Conservation (phyloP, 1,140 invertebrate species). For the Zaprionus gabonicus region DNA sequence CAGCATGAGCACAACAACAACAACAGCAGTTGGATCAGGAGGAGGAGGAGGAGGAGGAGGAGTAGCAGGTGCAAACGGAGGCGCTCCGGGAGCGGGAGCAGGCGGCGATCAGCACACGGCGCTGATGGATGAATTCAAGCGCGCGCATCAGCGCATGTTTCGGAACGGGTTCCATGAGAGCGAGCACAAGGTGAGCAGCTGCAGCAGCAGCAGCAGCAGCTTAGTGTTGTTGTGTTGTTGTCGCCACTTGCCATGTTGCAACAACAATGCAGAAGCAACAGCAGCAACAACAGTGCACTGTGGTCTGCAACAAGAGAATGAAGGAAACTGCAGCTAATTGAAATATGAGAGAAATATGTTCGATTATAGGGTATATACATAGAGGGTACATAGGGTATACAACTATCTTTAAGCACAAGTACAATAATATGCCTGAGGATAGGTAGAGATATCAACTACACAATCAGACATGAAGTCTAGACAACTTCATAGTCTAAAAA, state of each 20-base stretch:
- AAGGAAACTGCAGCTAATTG: not conserved
- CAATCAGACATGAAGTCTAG: no score
- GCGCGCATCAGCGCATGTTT: conserved; percentile 94
- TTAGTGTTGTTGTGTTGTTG: conserved; percentile 17
- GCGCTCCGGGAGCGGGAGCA: conserved; percentile 49
- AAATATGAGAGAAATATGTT: not conserved
- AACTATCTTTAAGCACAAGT: no score
- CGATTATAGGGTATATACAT: no score
- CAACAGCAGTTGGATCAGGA: no score
- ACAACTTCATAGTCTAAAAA: not conserved
- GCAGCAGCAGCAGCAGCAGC: conserved; percentile 24
- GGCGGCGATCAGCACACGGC: conserved; percentile 89
- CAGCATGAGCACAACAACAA: conserved; percentile 32
- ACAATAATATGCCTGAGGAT: no score
- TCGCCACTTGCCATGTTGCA: conserved; percentile 24
- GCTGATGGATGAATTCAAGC: conserved; percentile 94
- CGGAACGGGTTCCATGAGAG: conserved; percentile 85
- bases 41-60: conserved; percentile 18
- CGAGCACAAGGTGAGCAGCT: conserved; percentile 79
- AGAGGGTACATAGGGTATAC: no score
- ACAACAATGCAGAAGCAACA: conserved; percentile 15
- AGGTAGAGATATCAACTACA: no score
- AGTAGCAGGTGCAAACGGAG: conserved; percentile 14
- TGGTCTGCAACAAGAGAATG: conserved; percentile 24
- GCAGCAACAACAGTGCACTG: conserved; percentile 15